A percentile compares a stretch with the other conserved stretches of the same genome.
Evolutionary conservation across 2,888 invertebrate genomes (phyloP).

Genomic region (Thyatira batis): DNA sequence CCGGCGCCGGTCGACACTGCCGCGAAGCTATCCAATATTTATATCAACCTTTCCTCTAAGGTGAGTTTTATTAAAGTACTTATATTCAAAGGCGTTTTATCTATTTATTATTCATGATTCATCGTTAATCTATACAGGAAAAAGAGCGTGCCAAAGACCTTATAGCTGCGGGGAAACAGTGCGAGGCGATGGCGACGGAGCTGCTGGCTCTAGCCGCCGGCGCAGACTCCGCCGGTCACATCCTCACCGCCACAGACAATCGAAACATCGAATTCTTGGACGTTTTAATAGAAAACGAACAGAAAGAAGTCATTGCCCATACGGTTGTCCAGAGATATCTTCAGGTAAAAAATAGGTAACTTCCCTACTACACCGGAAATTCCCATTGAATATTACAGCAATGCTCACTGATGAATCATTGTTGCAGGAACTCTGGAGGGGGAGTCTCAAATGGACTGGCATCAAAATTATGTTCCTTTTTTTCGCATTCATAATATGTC

Average conservation of each 20-base stretch:
- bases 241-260: slow-evolving; percentile 97
- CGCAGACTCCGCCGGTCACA: slow-evolving; percentile 95
- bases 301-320: slow-evolving; percentile 98
- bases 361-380: slow-evolving; percentile 40
- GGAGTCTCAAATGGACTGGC: slow-evolving; percentile 97
- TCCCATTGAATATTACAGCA: background rate
- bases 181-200: slow-evolving; percentile 99
- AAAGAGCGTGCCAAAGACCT: slow-evolving; percentile 99
- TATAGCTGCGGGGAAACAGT: slow-evolving; percentile 96
- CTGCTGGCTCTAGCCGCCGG: slow-evolving; percentile 96
- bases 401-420: slow-evolving; percentile 20
- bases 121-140: slow-evolving; percentile 82
- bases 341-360: slow-evolving; percentile 88
- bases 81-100: slow-evolving; percentile 10
- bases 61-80: slow-evolving; percentile 50
- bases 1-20: slow-evolving; percentile 99
- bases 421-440: slow-evolving; percentile 97
- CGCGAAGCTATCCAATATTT: slow-evolving; percentile 97
- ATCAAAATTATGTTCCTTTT: slow-evolving; percentile 97
- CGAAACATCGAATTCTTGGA: slow-evolving; percentile 97
- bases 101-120: slow-evolving; percentile 34
- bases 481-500: slow-evolving; percentile 95
- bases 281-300: slow-evolving; percentile 98
- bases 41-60: slow-evolving; percentile 93
- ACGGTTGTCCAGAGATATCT: slow-evolving; percentile 98